Conservation (phyloP, 2,888 invertebrate species). For the Drosophila tripunctata region DNA sequence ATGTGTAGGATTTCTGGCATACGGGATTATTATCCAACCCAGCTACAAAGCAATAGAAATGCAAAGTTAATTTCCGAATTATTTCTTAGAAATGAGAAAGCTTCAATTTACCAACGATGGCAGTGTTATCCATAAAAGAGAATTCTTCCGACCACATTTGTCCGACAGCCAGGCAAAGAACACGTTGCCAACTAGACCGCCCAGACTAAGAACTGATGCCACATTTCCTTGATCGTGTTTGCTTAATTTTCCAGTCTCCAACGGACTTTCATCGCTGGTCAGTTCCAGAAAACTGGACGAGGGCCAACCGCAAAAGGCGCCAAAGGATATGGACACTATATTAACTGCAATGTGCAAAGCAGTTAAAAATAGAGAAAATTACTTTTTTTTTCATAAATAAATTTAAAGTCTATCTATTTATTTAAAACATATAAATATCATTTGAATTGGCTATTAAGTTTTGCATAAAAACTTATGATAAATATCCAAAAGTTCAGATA, state of each 20-base stretch:
- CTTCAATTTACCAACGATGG: slow-evolving; percentile 75
- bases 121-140: slow-evolving; percentile 69
- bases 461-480: too few species aligned
- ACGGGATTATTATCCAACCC: slow-evolving; percentile 78
- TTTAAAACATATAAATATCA: too few species aligned
- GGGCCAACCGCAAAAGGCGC: slow-evolving; percentile 82
- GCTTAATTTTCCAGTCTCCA: slow-evolving; percentile 78
- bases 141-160: slow-evolving; percentile 75
- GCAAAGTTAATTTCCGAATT: not conserved
- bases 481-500: too few species aligned
- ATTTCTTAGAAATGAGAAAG: too few species aligned
- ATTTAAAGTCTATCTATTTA: too few species aligned
- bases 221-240: slow-evolving; percentile 82
- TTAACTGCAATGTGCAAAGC: slow-evolving; percentile 53
- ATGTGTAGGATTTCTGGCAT: slow-evolving; percentile 70
- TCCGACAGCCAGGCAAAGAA: slow-evolving; percentile 82
- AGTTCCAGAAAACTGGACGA: slow-evolving; percentile 81
- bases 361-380: too few species aligned
- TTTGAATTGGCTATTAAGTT: too few species aligned
- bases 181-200: slow-evolving; percentile 80
- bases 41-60: slow-evolving; percentile 53
- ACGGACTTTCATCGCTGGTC: slow-evolving; percentile 68
- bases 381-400: too few species aligned
- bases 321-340: slow-evolving; percentile 79
- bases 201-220: slow-evolving; percentile 81